Percentiles rank a stretch among this genome's conserved stretches.
Conservation (phyloP, 2,888 invertebrate species). For the Andrena trimmerana region DNA sequence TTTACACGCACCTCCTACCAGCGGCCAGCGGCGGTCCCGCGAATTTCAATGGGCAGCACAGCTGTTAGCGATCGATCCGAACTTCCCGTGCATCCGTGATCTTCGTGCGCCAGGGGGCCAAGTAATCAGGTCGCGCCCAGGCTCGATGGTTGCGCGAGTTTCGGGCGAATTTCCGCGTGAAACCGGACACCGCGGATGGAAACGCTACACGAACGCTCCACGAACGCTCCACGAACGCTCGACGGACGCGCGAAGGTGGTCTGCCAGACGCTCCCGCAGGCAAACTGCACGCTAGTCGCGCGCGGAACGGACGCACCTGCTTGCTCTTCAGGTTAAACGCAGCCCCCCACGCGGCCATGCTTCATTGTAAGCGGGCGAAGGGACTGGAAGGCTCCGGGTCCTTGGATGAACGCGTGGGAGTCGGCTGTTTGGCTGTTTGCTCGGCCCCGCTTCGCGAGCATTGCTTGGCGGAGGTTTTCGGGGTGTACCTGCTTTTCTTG, state of each 20-base stretch:
- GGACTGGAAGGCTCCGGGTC: slow-evolving; percentile 15
- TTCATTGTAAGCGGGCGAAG: slow-evolving; percentile 33
- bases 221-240: slow-evolving; percentile 25
- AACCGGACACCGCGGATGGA: background rate
- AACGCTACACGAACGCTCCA: slow-evolving; percentile 21
- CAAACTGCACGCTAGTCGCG: slow-evolving; percentile 50
- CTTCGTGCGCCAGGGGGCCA: background rate
- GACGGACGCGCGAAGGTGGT: slow-evolving; percentile 18
- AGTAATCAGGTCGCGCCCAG: too few species aligned
- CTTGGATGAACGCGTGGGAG: background rate
- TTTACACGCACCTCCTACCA: slow-evolving; percentile 23
- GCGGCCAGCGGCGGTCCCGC: background rate
- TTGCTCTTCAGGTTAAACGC: slow-evolving; percentile 47
- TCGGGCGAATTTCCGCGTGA: background rate
- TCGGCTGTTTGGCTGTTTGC: background rate
- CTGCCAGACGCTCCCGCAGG: slow-evolving; percentile 42
- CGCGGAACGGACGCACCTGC: slow-evolving; percentile 64
- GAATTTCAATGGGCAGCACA: slow-evolving; percentile 26
- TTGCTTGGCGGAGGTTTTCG: background rate
- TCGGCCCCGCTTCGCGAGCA: background rate
- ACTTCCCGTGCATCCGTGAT: slow-evolving; percentile 9
- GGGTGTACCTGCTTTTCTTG: background rate
- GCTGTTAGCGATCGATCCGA: slow-evolving; percentile 25
- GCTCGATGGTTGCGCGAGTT: background rate
- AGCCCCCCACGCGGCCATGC: background rate